These are phyloP conservation scores for Cheilosia grossa DNA, from an alignment of 2,888 invertebrate species.

Conservation along the genomic window DNA sequence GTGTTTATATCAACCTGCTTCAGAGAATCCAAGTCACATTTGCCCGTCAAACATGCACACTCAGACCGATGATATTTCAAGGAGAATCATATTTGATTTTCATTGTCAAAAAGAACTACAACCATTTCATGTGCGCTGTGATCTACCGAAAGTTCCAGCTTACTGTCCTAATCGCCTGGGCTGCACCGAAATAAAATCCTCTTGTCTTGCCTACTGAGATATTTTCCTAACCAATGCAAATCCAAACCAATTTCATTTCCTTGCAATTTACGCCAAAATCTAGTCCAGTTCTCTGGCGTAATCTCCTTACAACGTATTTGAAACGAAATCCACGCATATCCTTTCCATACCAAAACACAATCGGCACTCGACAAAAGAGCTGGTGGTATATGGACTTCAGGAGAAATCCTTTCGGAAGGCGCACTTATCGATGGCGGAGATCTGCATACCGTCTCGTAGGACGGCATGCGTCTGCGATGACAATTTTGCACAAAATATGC, in stretches of 20 bases:
- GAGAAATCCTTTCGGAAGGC: constrained; percentile 51
- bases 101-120: no score
- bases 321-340: neutral
- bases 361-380: constrained; percentile 7
- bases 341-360: constrained; percentile 20
- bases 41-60: neutral
- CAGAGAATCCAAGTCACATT: no score
- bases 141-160: neutral
- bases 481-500: constrained; percentile 56
- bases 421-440: constrained; percentile 11
- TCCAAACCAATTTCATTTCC: constrained; percentile 74
- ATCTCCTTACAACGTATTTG: constrained; percentile 54
- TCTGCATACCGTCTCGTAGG: constrained; percentile 24
- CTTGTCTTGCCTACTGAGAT: constrained; percentile 7
- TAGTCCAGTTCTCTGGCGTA: constrained; percentile 8
- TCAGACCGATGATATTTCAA: neutral
- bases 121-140: neutral
- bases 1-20: no score
- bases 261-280: constrained; percentile 45
- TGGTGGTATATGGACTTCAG: constrained; percentile 50
- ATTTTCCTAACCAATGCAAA: constrained; percentile 64
- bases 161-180: constrained; percentile 13
- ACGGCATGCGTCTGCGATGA: constrained; percentile 7
- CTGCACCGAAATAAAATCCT: neutral
- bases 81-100: neutral